phyloP scores from a whole-genome alignment of 2,888 invertebrate species.

The Cantharis nigra region DNA sequence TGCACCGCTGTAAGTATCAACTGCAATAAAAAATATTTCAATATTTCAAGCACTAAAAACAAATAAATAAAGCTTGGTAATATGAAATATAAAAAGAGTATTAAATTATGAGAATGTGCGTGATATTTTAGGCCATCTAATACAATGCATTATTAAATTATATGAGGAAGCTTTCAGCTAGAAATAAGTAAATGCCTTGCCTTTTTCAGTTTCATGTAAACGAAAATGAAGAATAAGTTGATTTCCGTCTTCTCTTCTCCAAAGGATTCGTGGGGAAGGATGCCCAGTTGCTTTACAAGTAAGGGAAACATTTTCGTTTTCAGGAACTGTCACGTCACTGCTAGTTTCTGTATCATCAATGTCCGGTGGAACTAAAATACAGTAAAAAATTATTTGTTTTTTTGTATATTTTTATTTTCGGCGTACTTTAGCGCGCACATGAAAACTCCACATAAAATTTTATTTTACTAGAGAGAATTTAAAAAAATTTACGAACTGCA shows the following conservation, averaged over 20 bases:
- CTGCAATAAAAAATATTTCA: conserved; percentile 47
- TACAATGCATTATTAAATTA: not conserved
- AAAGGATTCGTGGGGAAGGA: conserved; percentile 63
- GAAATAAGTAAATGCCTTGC: conserved; percentile 41
- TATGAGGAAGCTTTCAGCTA: not conserved
- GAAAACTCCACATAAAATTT: not conserved
- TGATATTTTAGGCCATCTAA: not conserved
- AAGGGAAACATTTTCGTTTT: conserved; percentile 66
- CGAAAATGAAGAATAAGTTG: conserved; percentile 53
- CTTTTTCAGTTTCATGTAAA: conserved; percentile 53
- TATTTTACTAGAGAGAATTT: not conserved
- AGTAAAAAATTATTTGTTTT: not conserved
- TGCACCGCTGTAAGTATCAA: conserved; percentile 60
- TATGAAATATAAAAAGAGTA: not conserved
- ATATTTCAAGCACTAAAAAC: not conserved
- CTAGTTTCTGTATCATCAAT: conserved; percentile 65
- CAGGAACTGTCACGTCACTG: conserved; percentile 63
- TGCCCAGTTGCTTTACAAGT: conserved; percentile 63
- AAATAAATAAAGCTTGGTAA: not conserved
- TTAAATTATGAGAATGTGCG: not conserved
- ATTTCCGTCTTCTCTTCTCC: conserved; percentile 64
- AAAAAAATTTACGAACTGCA: not conserved
- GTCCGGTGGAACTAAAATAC: conserved; percentile 63
- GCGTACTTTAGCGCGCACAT: not conserved
- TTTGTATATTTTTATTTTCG: not conserved